phyloP scores from a whole-genome alignment of 2,888 invertebrate genomes.

The Eupeodes latifasciatus region DNA sequence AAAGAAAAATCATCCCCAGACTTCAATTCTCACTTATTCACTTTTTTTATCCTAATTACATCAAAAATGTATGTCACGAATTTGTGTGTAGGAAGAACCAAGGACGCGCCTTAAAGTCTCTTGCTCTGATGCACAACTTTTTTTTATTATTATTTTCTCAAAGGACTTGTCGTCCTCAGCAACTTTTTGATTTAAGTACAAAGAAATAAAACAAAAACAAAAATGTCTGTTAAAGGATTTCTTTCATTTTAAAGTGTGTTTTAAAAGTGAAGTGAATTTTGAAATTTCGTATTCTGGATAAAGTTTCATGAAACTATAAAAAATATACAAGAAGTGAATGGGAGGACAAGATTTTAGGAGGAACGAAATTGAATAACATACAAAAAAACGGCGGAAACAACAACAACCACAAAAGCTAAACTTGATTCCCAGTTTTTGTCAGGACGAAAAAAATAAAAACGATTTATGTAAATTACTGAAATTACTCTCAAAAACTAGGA shows the following conservation, averaged over 20 bases:
- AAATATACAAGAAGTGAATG: background rate
- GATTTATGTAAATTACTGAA: slow-evolving; percentile 73
- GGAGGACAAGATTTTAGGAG: background rate
- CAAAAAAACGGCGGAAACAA: slow-evolving; percentile 4
- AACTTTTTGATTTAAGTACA: slow-evolving; percentile 36
- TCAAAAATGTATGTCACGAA: slow-evolving; percentile 74
- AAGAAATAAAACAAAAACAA: slow-evolving; percentile 15
- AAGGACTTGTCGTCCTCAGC: slow-evolving; percentile 20
- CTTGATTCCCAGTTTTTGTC: slow-evolving; percentile 4
- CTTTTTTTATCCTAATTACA: slow-evolving; percentile 63
- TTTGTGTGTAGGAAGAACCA: slow-evolving; percentile 27
- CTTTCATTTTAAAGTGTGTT: slow-evolving; percentile 36
- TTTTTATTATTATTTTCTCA: slow-evolving; percentile 45
- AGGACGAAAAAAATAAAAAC: slow-evolving; percentile 16
- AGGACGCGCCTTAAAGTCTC: background rate
- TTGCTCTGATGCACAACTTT: slow-evolving; percentile 35
- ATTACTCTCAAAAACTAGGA: slow-evolving; percentile 51
- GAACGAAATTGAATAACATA: slow-evolving; percentile 40
- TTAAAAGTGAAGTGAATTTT: slow-evolving; percentile 47
- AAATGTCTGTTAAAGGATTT: slow-evolving; percentile 57
- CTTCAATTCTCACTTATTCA: slow-evolving; percentile 12
- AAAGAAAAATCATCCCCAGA: background rate
- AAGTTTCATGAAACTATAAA: slow-evolving; percentile 34
- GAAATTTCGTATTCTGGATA: slow-evolving; percentile 47
- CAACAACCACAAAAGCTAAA: slow-evolving; percentile 21